phyloP scores from a whole-genome alignment of 2,797 vertebrate genomes.

The Chaunax sp. region DNA sequence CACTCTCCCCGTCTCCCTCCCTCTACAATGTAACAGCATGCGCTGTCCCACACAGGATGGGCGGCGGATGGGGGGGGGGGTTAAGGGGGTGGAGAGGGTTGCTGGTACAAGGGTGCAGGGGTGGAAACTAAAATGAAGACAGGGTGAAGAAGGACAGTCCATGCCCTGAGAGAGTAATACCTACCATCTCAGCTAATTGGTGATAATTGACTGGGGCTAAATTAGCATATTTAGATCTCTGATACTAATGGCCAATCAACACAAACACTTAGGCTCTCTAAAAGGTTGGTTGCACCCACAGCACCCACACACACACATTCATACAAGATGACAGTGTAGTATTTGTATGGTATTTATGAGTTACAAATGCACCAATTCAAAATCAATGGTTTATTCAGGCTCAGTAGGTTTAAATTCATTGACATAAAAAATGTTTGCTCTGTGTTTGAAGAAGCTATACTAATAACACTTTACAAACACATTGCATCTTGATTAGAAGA shows the following conservation, averaged over 20 bases:
- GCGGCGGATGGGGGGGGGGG: conserved; percentile 1
- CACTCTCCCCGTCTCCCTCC: conserved; percentile 60
- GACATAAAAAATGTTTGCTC: neutral
- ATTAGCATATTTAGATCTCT: conserved; percentile 84
- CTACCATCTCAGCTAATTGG: conserved; percentile 81
- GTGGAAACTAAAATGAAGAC: conserved; percentile 74
- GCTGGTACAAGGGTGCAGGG: conserved; percentile 65
- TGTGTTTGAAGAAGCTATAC: neutral
- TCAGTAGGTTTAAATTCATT: neutral
- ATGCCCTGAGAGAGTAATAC: conserved; percentile 75
- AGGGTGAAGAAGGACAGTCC: conserved; percentile 72
- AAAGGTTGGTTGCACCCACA: conserved; percentile 59
- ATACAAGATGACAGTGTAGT: neutral
- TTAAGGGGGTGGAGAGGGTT: conserved; percentile 19
- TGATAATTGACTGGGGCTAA: conserved; percentile 76
- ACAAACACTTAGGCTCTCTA: conserved; percentile 78
- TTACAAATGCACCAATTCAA: neutral
- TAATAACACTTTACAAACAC: neutral
- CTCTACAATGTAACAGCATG: conserved; percentile 59
- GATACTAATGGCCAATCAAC: conserved; percentile 82
- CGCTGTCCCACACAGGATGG: conserved; percentile 59
- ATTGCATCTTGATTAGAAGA: neutral
- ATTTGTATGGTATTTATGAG: neutral
- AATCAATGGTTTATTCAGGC: neutral
- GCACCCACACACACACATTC: conserved; percentile 1